Evolutionary conservation across 2,888 invertebrate genomes (phyloP).

Genomic region (Dolomedes plantarius): DNA sequence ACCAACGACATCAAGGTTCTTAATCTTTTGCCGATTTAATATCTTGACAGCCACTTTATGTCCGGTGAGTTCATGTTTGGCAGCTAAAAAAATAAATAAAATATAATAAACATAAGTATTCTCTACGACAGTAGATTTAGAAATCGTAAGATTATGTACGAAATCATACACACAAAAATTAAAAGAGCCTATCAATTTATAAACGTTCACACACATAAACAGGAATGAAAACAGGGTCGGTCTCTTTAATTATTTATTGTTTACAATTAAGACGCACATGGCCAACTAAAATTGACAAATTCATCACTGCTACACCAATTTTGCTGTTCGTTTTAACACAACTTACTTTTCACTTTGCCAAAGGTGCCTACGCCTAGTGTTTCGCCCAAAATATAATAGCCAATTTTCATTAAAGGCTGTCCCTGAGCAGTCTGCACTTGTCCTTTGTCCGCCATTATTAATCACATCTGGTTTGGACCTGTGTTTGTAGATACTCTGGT

Average conservation of each 20-base stretch:
- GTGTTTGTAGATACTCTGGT: no score
- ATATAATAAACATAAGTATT: neutral
- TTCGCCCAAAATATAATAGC: constrained; percentile 96
- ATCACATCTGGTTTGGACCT: no score
- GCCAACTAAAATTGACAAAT: no score
- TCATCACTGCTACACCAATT: no score
- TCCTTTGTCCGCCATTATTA: constrained; percentile 73
- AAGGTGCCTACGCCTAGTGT: constrained; percentile 98
- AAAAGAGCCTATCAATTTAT: neutral
- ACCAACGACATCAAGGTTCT: constrained; percentile 98
- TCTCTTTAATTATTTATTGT: constrained; percentile 29
- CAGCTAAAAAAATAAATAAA: constrained; percentile 81
- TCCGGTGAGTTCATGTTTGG: constrained; percentile 96
- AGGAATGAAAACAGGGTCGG: neutral
- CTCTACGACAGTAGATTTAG: no score
- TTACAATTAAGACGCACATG: constrained; percentile 20
- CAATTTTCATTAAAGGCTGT: constrained; percentile 88
- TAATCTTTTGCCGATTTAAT: constrained; percentile 98
- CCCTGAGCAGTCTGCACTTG: constrained; percentile 54
- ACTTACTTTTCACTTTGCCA: constrained; percentile 96
- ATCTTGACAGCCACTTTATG: constrained; percentile 99
- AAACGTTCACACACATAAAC: no score
- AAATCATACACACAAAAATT: neutral
- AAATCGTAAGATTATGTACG: neutral
- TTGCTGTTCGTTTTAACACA: neutral